These are phyloP conservation scores for Nansenia antarctica DNA, from an alignment of 2,113 vertebrate genomes.

Conservation along the genomic window DNA sequence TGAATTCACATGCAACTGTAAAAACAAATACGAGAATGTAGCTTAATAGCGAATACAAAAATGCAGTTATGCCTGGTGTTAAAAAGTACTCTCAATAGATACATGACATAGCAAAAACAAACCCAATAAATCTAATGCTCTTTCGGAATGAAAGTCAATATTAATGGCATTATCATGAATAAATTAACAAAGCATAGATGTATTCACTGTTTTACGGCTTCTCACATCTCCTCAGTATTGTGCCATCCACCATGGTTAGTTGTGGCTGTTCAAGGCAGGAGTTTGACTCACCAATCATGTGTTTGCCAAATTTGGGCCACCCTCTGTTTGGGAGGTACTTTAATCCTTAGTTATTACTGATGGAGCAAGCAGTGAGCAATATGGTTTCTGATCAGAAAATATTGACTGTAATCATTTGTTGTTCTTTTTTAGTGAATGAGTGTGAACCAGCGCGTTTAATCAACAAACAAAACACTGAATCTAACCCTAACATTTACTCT, in stretches of 20 bases:
- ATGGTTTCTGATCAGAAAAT: slow-evolving; percentile 6
- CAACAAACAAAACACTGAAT: slow-evolving; percentile 20
- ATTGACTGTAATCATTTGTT: slow-evolving; percentile 21
- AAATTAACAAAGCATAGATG: slow-evolving; percentile 1
- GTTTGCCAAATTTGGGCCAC: slow-evolving; percentile 13
- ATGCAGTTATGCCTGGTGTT: not conserved
- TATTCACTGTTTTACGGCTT: not conserved
- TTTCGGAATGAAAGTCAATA: not conserved
- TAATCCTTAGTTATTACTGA: slow-evolving; percentile 24
- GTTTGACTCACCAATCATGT: slow-evolving; percentile 11
- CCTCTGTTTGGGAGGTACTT: slow-evolving; percentile 2
- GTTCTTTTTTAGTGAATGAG: not conserved
- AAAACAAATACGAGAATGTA: not conserved
- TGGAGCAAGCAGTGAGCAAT: not conserved
- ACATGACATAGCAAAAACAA: not conserved
- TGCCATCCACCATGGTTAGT: not conserved
- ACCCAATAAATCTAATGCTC: not conserved
- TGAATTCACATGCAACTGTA: not conserved
- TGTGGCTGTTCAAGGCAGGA: not conserved
- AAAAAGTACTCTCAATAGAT: not conserved
- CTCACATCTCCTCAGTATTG: not conserved
- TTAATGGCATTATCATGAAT: not conserved
- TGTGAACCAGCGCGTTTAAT: slow-evolving; percentile 12
- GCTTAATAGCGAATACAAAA: not conserved
- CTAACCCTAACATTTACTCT: not conserved